A percentile compares a stretch with the other conserved stretches of the same genome.
phyloP scores from a whole-genome alignment of 2,797 vertebrate genomes.

The Sebastes taczanowskii region DNA sequence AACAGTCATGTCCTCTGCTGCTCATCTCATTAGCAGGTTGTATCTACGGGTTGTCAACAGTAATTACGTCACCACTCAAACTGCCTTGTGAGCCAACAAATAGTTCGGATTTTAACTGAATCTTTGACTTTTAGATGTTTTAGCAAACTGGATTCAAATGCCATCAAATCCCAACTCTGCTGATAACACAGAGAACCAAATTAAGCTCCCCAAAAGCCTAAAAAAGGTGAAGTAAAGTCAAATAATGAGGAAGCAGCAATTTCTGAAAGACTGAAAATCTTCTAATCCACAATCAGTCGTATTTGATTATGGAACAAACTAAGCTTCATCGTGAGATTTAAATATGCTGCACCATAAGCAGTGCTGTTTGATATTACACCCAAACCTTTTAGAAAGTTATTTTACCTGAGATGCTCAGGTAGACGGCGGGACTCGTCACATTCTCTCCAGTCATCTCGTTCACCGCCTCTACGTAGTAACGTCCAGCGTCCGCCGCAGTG shows the following conservation, averaged over 20 bases:
- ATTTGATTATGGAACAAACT: constrained; percentile 1
- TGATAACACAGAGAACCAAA: background rate
- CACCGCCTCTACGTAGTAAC: constrained; percentile 92
- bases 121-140: background rate
- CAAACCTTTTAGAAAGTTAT: background rate
- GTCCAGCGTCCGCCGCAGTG: constrained; percentile 87
- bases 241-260: background rate
- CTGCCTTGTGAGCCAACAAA: background rate
- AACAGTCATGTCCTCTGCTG: constrained; percentile 4
- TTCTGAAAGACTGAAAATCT: background rate
- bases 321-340: background rate
- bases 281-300: constrained; percentile 3
- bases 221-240: constrained; percentile 10
- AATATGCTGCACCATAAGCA: background rate
- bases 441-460: constrained; percentile 95
- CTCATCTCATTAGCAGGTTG: constrained; percentile 32
- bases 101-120: background rate
- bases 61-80: constrained; percentile 28
- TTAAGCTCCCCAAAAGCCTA: background rate
- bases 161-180: background rate
- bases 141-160: background rate
- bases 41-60: constrained; percentile 8
- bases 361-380: background rate
- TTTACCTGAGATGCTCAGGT: constrained; percentile 89
- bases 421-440: constrained; percentile 86